A percentile compares a stretch with the other conserved stretches of the same genome.
Conservation (phyloP, 2,888 invertebrate species). For the Ochlodes sylvanus region DNA sequence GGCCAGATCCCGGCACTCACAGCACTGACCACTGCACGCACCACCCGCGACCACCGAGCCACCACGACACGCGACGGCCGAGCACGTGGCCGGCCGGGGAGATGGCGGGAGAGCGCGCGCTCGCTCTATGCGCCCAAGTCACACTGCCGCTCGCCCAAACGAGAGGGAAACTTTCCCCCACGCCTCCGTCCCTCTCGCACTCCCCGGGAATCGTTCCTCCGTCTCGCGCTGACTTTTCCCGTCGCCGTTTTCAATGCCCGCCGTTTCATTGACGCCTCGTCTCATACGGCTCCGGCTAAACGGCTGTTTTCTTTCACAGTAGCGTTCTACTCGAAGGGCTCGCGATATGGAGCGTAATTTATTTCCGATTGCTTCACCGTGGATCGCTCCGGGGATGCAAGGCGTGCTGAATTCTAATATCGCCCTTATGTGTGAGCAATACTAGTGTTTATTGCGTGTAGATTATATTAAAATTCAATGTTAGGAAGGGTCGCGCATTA, state of each 20-base stretch:
- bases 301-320: conserved; percentile 53
- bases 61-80: conserved; percentile 2
- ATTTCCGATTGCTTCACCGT: conserved; percentile 46
- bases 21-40: conserved; percentile 40
- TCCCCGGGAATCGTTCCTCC: conserved; percentile 41
- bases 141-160: conserved; percentile 68
- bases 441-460: conserved; percentile 6
- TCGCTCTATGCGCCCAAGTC: conserved; percentile 55
- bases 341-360: conserved; percentile 44
- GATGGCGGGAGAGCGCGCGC: conserved; percentile 46
- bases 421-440: conserved; percentile 21
- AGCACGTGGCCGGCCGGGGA: conserved; percentile 43
- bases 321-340: conserved; percentile 37
- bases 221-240: conserved; percentile 60
- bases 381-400: conserved; percentile 31
- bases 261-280: conserved; percentile 73
- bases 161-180: conserved; percentile 77
- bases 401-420: conserved; percentile 18
- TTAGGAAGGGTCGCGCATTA: conserved; percentile 26
- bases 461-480: conserved; percentile 16
- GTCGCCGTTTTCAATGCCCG: conserved; percentile 64
- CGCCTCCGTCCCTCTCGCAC: conserved; percentile 50
- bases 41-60: conserved; percentile 11
- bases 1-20: conserved; percentile 14
- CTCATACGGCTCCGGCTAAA: conserved; percentile 51